Conservation (phyloP, 1,140 invertebrate genomes). For the Tetraneura akinire region DNA sequence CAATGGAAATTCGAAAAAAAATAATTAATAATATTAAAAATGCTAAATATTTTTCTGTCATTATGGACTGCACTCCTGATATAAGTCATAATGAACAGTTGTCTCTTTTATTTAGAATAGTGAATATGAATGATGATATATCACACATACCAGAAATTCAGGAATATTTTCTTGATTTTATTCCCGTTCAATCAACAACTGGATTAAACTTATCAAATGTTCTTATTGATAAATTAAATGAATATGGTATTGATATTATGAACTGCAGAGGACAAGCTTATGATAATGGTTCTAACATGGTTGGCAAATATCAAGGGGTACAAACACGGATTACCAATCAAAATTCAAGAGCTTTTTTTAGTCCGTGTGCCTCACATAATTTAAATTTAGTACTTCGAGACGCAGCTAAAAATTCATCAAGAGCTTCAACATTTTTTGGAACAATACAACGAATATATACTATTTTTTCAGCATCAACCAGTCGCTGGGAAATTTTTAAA, state of each 20-base stretch:
- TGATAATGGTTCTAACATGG: too few species aligned
- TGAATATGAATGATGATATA: neutral
- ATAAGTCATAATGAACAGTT: neutral
- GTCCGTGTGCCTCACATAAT: too few species aligned
- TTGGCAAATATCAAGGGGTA: too few species aligned
- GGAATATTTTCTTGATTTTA: too few species aligned
- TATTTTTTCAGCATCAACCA: neutral
- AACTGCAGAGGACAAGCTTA: too few species aligned
- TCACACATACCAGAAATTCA: neutral
- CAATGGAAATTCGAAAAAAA: neutral
- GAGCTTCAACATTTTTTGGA: neutral
- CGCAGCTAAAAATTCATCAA: neutral
- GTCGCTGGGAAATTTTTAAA: neutral
- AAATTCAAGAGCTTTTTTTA: neutral
- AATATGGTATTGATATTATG: too few species aligned
- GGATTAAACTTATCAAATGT: too few species aligned
- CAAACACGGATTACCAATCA: neutral
- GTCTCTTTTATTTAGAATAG: neutral
- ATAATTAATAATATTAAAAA: conserved; percentile 19
- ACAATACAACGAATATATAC: neutral
- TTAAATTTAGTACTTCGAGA: neutral
- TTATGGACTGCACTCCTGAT: neutral
- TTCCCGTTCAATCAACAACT: too few species aligned
- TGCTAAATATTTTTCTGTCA: neutral
- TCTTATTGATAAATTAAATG: too few species aligned